These are phyloP conservation scores for Portevinia maculata DNA, from an alignment of 2,888 invertebrate genomes.

Conservation along the genomic window DNA sequence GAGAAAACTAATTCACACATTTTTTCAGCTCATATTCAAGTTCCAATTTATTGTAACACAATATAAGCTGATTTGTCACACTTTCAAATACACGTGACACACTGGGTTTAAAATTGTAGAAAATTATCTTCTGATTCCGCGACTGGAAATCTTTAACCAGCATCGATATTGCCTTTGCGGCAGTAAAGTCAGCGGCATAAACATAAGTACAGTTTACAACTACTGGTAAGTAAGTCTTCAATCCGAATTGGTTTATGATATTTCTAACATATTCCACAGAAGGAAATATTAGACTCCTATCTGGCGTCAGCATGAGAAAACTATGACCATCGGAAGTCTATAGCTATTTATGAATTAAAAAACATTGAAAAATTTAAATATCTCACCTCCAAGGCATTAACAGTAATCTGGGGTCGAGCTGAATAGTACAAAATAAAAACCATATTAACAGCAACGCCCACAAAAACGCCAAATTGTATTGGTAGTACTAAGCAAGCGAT, in stretches of 20 bases:
- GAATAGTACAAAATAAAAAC: conserved; percentile 94
- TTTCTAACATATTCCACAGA: conserved; percentile 94
- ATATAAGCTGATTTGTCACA: conserved; percentile 77
- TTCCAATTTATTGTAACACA: conserved; percentile 79
- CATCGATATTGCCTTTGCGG: conserved; percentile 90
- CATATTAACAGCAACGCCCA: conserved; percentile 92
- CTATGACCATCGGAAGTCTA: conserved; percentile 87
- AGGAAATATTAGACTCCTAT: conserved; percentile 95
- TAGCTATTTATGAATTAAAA: too few relatives aligned
- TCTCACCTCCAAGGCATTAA: conserved; percentile 89
- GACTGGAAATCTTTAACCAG: conserved; percentile 89
- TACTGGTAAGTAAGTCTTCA: conserved; percentile 87
- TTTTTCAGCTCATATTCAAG: conserved; percentile 74
- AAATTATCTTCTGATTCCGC: conserved; percentile 90
- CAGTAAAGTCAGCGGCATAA: conserved; percentile 94
- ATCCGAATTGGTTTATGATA: conserved; percentile 91
- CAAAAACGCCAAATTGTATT: conserved; percentile 93
- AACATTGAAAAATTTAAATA: too few relatives aligned
- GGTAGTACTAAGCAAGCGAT: conserved; percentile 92
- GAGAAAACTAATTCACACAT: too few relatives aligned
- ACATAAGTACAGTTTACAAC: conserved; percentile 95
- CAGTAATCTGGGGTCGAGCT: conserved; percentile 91
- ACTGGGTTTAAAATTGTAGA: conserved; percentile 92
- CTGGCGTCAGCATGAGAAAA: conserved; percentile 92
- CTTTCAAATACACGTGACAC: conserved; percentile 92